phyloP scores from a whole-genome alignment of 2,888 invertebrate genomes.

The Sphaerophoria taeniata region DNA sequence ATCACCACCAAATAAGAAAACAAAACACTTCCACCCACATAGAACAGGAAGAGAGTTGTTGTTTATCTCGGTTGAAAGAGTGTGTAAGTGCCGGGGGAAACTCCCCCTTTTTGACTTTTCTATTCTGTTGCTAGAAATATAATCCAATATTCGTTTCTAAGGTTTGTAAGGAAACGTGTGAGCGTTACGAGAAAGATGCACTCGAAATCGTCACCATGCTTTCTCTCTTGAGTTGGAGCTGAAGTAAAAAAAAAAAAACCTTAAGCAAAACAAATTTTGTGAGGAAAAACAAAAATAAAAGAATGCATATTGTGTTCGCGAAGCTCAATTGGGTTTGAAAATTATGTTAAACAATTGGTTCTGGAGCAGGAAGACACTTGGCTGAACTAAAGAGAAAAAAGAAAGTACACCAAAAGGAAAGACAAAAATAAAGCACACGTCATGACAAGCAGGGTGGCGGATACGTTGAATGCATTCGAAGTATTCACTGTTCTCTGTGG shows the following conservation, averaged over 20 bases:
- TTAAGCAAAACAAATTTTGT: conserved; percentile 2
- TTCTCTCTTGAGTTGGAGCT: not conserved
- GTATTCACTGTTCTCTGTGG: conserved; percentile 34
- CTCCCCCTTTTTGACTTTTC: no score
- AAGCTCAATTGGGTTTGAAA: conserved; percentile 70
- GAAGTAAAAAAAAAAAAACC: not conserved
- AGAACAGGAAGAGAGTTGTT: no score
- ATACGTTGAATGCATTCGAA: conserved; percentile 2
- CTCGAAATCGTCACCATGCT: conserved; percentile 47
- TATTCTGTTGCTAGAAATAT: not conserved
- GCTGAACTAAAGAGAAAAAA: no score
- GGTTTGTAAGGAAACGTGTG: not conserved
- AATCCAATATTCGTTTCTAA: not conserved
- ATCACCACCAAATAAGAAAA: no score
- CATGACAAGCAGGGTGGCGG: conserved; percentile 34
- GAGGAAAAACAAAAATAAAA: conserved; percentile 50
- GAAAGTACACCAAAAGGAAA: no score
- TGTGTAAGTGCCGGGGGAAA: no score
- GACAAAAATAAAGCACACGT: conserved; percentile 43
- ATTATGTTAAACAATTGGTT: conserved; percentile 52
- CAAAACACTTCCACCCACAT: no score
- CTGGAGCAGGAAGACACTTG: no score
- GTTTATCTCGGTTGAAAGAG: no score
- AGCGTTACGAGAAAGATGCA: conserved; percentile 43
- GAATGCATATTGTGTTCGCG: conserved; percentile 43